A percentile compares a stretch with the other conserved stretches of the same genome.
phyloP scores from a whole-genome alignment of 2,797 vertebrate genomes.

The Pteropus rufus region DNA sequence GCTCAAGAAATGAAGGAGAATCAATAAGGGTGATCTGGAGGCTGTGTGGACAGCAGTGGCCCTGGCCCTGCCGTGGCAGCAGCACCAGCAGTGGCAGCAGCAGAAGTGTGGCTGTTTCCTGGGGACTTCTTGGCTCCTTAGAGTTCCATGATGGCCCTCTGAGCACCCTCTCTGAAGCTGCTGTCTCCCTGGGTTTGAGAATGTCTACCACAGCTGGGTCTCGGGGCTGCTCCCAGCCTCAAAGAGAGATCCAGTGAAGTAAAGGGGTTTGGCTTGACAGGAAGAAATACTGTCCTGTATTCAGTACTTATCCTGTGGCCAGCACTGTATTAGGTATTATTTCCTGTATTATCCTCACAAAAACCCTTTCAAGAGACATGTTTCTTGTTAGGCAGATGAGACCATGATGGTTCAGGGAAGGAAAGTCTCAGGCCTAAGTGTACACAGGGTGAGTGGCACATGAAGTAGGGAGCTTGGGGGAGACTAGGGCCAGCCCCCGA shows the following conservation, averaged over 20 bases:
- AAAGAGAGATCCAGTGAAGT: not conserved
- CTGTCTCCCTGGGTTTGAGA: not conserved
- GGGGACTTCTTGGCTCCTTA: not conserved
- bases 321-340: too few species aligned
- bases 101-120: not conserved
- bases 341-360: not conserved
- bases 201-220: not conserved
- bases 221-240: not conserved
- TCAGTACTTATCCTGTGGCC: too few species aligned
- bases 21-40: not conserved
- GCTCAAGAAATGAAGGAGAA: not conserved
- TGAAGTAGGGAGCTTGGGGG: not conserved
- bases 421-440: not conserved
- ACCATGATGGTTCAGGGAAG: not conserved
- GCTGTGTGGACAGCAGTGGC: not conserved
- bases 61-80: rapidly evolving
- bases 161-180: not conserved
- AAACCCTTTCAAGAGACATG: not conserved
- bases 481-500: not conserved
- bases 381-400: not conserved
- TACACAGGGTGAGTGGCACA: not conserved
- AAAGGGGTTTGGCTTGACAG: rapidly evolving
- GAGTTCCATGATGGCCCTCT: not conserved
- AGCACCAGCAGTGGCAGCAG: not conserved
- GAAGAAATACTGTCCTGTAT: not conserved